Conservation (phyloP, 2,797 vertebrate genomes). For the Orientallactaga sibirica region DNA sequence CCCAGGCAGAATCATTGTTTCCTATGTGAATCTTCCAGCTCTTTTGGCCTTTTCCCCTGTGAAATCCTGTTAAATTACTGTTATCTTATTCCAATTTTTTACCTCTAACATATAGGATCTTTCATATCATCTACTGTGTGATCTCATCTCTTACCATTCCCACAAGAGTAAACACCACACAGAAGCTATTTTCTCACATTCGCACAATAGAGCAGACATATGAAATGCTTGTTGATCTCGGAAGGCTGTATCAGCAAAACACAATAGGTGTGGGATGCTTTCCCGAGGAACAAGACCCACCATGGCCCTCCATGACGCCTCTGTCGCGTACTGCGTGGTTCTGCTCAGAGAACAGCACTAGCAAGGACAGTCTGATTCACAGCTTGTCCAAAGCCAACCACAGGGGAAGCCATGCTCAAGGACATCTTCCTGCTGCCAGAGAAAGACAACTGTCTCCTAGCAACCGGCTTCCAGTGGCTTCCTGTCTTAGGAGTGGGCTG, state of each 20-base stretch:
- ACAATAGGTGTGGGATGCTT: not conserved
- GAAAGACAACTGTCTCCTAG: slow-evolving; percentile 80
- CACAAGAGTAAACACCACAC: not conserved
- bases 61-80: slow-evolving; percentile 7
- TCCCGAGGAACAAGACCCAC: not conserved
- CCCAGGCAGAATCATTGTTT: not conserved
- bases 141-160: slow-evolving; percentile 36
- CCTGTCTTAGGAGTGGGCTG: slow-evolving; percentile 52
- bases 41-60: not conserved
- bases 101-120: not conserved
- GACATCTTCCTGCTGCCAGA: slow-evolving; percentile 78
- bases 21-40: not conserved
- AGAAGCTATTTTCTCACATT: not conserved
- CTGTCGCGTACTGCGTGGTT: not conserved
- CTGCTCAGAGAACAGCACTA: not conserved
- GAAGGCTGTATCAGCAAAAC: slow-evolving; percentile 18
- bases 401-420: slow-evolving; percentile 81
- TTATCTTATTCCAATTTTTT: not conserved
- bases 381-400: slow-evolving; percentile 70
- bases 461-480: slow-evolving; percentile 78
- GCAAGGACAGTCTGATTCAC: slow-evolving; percentile 60
- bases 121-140: not conserved
- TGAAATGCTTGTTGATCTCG: slow-evolving; percentile 13
- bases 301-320: not conserved
- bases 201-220: not conserved